Conservation (phyloP, 1,140 invertebrate species). For the Ladona fulva region DNA sequence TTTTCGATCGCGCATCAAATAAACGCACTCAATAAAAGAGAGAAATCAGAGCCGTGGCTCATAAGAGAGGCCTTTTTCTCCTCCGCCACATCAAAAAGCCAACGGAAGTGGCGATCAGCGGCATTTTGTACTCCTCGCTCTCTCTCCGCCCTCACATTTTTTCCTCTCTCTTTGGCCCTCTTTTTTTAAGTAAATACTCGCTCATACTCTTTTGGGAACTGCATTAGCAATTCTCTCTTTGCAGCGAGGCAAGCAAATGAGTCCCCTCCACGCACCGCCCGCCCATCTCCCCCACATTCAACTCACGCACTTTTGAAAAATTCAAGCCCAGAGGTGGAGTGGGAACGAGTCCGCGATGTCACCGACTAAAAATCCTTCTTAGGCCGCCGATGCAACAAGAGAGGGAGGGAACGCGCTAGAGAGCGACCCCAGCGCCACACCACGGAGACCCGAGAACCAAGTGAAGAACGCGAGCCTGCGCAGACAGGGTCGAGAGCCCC, state of each 20-base stretch:
- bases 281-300: background rate
- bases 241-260: constrained; percentile 6
- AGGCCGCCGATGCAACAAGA: no score
- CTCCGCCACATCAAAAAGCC: background rate
- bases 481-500: background rate
- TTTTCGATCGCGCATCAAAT: no score
- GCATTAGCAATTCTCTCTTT: constrained; percentile 1
- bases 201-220: background rate
- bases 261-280: background rate
- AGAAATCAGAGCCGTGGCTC: background rate
- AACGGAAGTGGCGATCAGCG: background rate
- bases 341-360: background rate
- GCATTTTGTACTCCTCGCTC: background rate
- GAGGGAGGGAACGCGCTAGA: background rate
- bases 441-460: background rate
- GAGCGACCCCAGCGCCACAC: background rate
- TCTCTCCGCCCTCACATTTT: background rate
- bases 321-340: background rate
- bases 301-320: background rate
- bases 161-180: background rate
- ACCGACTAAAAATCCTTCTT: no score
- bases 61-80: background rate
- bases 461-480: no score
- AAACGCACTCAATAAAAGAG: no score
- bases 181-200: constrained; percentile 3